Base-by-base conservation (phyloP, 1,140 invertebrate genomes). In the Drosophila simulans region DNA sequence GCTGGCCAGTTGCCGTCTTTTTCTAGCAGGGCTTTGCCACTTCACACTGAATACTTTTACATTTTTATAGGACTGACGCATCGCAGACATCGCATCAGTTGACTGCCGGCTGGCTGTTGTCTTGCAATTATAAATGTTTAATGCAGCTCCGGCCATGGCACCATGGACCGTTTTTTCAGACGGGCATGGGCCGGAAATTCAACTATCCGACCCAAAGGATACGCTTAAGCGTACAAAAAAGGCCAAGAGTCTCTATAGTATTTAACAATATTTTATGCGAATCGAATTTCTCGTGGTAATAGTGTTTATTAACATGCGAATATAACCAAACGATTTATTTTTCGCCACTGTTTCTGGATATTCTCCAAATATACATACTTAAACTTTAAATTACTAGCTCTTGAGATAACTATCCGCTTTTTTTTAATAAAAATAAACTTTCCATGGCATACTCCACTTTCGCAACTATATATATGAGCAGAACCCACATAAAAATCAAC, bases 81-180 rank as follows among this genome's bases (percentile, higher is more conserved):
- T 70, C 62, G 62, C 74, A 77, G 72, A 59, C 72, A 76, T 55
- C 46, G 22, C 49, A 62, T 57, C 45, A 27, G 55, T 57, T 46
- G 64, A 40, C 45, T 39, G 12, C 46, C 52, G 31, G 57, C 56
- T 58, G 71, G 51, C 58, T 77, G 63, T 82, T 65, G 63, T 80
- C 73, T 73, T 83, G 84, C 77, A 88, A 89, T 88, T 88, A 89
- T 88, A 88, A 84, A 88, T 88, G 77, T 88, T 89, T 88, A 83
- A 88, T 88, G 80, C 42, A 27, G 64, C 58, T 52, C 45, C 37
- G 35, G 56, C 31, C 55, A 34, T 48, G 63, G 43, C 35, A 10
- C 13, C 48, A 22, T 22, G 58, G 34, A 39, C 27, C 31, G 12
- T 15, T 64, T 66, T 66, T 60, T 17, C 7, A 51, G 45, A 20